Evolutionary conservation across 2,888 invertebrate species (phyloP), one percentile per base, ranked within the genome.

Genomic region (Ophraella communa): DNA sequence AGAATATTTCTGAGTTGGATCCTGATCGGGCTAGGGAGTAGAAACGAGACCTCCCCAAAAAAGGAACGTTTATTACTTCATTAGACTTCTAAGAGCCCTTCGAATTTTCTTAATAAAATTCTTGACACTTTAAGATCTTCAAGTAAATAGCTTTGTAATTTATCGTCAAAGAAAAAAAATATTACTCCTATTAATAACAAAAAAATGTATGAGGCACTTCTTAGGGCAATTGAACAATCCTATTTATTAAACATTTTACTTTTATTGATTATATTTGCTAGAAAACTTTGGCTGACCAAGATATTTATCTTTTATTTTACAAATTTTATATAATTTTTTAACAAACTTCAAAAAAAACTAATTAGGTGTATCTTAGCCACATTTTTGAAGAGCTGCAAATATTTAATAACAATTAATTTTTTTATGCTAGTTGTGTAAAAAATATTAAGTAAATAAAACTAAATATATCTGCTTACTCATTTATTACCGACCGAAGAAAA

Each of bases 51-150:
- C 27, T 67, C 65, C 58, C n/a, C n/a, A n/a, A 62, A 65, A 66
- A 69, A 69, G 66, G 72, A 72, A 74, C 75, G 73, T 76, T 76
- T 74, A 75, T 76, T 76, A 75, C 75, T 74, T 76, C 74, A 76
- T 76, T 76, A 73, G 73, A 67, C 72, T 72, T 71, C 68, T 67
- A 67, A 70, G 67, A 67, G 69, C 72, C 62, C 61, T 70, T 70
- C 35, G 64, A 64, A 65, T 68, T 68, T 66, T 64, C 71, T 72
- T 70, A 73, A 73, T 74, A 72, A 72, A 72, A 71, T 70, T 69
- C 59, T 67, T 68, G 71, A 73, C 71, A 73, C 64, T 73, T 71
- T 66, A 70, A 69, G 69, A 71, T 70, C 61, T 62, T 21, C 39
- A 51, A 63, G 67, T 70, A 68, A 70, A 67, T 65, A 68, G 64